Evolutionary conservation across 2,797 vertebrate genomes (phyloP).

Genomic region (Epinephelus coioides): DNA sequence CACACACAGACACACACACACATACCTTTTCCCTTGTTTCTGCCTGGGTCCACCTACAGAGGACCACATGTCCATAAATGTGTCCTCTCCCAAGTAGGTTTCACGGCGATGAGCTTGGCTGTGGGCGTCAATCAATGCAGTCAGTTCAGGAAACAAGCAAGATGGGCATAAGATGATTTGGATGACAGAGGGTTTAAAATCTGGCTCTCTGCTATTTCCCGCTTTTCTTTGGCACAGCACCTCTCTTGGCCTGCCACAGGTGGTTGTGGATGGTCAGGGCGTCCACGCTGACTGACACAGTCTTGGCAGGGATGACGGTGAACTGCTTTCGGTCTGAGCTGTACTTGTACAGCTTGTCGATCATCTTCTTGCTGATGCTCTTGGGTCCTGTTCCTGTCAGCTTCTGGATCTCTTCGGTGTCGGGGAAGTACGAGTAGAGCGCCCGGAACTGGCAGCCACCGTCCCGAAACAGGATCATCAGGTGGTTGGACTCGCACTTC

Average conservation of each 20-base stretch:
- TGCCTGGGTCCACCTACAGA: constrained; percentile 58
- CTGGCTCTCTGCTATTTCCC: constrained; percentile 86
- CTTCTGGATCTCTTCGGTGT: constrained; percentile 95
- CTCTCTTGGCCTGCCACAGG: constrained; percentile 95
- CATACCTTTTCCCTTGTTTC: constrained; percentile 29
- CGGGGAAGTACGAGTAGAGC: constrained; percentile 95
- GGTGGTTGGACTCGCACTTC: constrained; percentile 96
- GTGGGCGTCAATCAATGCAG: constrained; percentile 53
- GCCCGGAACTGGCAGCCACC: constrained; percentile 97
- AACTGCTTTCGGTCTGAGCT: constrained; percentile 98
- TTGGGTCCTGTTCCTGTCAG: constrained; percentile 95
- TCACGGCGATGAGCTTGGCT: constrained; percentile 45
- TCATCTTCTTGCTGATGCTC: constrained; percentile 98
- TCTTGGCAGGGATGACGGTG: constrained; percentile 96
- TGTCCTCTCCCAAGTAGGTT: constrained; percentile 36
- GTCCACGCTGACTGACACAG: constrained; percentile 97
- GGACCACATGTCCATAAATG: constrained; percentile 30
- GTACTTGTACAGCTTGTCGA: constrained; percentile 98
- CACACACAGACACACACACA: constrained; percentile 5
- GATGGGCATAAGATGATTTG: constrained; percentile 48
- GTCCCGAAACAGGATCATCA: constrained; percentile 97
- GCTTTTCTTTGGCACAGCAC: constrained; percentile 92
- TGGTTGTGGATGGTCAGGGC: constrained; percentile 97
- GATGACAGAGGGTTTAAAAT: constrained; percentile 2
- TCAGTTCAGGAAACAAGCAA: constrained; percentile 69